These are phyloP conservation scores for Prionace glauca DNA, from an alignment of 2,797 vertebrate species.

Conservation along the genomic window DNA sequence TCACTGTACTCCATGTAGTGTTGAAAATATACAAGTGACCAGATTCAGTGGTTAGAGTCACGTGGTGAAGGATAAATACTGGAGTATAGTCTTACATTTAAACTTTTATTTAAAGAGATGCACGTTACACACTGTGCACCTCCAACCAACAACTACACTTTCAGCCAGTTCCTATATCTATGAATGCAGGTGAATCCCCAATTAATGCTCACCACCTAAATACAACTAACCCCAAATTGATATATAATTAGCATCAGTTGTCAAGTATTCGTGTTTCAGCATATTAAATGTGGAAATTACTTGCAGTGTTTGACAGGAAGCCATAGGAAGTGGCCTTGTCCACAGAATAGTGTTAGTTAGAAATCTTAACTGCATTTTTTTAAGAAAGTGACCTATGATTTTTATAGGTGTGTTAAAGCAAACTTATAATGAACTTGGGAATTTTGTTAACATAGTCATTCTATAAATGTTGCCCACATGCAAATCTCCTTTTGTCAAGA, in stretches of 20 bases:
- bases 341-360: neutral
- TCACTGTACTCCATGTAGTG: too few relatives aligned
- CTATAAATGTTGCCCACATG: neutral
- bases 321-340: neutral
- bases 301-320: too few relatives aligned
- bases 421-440: neutral
- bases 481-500: constrained; percentile 40
- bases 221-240: neutral
- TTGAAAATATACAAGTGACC: neutral
- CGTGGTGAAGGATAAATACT: neutral
- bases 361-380: neutral
- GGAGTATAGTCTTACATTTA: neutral
- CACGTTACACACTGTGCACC: neutral
- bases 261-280: neutral
- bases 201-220: neutral
- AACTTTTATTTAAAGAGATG: neutral
- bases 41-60: neutral
- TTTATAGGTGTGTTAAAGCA: neutral
- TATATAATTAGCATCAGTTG: too few relatives aligned
- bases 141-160: neutral
- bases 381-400: neutral
- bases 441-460: neutral
- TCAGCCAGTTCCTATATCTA: neutral
- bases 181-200: neutral
- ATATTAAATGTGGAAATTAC: neutral